phyloP scores from a whole-genome alignment of 1,140 invertebrate species.

The Kradibia gibbosae region DNA sequence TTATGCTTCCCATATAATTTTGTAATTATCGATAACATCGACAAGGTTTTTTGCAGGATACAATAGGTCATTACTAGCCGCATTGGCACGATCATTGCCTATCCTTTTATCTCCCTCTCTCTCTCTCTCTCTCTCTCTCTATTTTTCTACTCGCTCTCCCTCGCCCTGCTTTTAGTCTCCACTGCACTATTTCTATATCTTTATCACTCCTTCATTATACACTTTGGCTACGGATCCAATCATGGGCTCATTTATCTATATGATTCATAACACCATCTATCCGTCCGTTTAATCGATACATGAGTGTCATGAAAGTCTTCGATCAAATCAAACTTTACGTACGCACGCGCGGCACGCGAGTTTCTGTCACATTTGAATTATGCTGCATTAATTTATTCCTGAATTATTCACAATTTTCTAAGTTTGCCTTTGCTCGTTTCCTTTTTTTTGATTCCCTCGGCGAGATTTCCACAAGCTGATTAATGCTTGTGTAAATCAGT shows the following conservation, averaged over 20 bases:
- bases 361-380: slow-evolving; percentile 48
- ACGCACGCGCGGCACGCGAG: slow-evolving; percentile 46
- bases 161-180: no score
- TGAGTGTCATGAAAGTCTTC: slow-evolving; percentile 28
- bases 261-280: slow-evolving; percentile 42
- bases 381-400: slow-evolving; percentile 50
- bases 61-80: slow-evolving; percentile 70
- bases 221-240: no score
- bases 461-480: slow-evolving; percentile 48
- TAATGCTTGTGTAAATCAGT: slow-evolving; percentile 50
- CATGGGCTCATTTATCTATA: slow-evolving; percentile 29
- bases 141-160: slow-evolving; percentile 29
- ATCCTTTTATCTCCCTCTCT: slow-evolving; percentile 42
- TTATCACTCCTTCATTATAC: no score
- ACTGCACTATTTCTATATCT: no score
- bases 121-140: slow-evolving; percentile 44
- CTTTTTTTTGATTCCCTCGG: slow-evolving; percentile 21
- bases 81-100: slow-evolving; percentile 47
- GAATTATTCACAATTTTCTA: slow-evolving; percentile 51
- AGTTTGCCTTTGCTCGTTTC: slow-evolving; percentile 35
- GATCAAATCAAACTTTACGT: slow-evolving; percentile 47
- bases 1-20: slow-evolving; percentile 73
- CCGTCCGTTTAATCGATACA: slow-evolving; percentile 33
- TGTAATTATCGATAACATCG: slow-evolving; percentile 74
- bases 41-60: slow-evolving; percentile 72